Base-by-base conservation (phyloP, 37 sponge, comb jelly and placozoan species). In the Aplysina aerophoba region DNA sequence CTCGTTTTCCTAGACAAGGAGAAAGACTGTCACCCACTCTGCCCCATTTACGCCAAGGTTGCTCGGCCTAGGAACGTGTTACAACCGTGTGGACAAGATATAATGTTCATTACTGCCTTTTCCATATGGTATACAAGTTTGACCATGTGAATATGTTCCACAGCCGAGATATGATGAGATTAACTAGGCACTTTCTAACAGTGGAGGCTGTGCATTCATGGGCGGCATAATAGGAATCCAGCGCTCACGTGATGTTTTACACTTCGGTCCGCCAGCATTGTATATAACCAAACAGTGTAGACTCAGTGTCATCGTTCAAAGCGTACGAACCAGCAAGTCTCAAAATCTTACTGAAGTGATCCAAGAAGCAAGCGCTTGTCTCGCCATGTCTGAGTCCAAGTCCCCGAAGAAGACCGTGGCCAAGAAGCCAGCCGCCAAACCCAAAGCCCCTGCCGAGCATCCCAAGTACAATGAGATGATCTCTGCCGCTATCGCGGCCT, bases 391-490 rank as follows among this genome's bases (percentile, higher is more conserved):
- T 35, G 20, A 36, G 4, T 4, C 81, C 22, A 40, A 39, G 54
- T 44, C 78, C 16, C 44, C 71, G 8, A 59, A 57, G 71, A 55
- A 31, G 25, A 20, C 85, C 36, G 31, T 78, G 14, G 38, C 66
- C 5, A 27, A 40, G 55, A 89, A 91, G 91, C 27, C 44, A 15
- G 77, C 83, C 67, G 56, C 66, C 22, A 89, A 88, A 73, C 63
- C 88, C 19, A 88, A 71, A 80, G 77, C 79, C 5, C 73, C 95
- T 20, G 87, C 95, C 13, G 77, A 28, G 12, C 95, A 95, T 41
- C 98, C 98, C 22, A 74, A 89, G 41, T 97, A 95, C 87, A 75
- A 66, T 30, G 96, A 95, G 56, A 95, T 97, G 96, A 85, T 97
- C 60, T 68, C 4, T 19, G 86, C 88, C 22, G 92, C 98, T 55